Evolutionary conservation across 2,888 invertebrate species (phyloP).

Genomic region (Amiota communis): DNA sequence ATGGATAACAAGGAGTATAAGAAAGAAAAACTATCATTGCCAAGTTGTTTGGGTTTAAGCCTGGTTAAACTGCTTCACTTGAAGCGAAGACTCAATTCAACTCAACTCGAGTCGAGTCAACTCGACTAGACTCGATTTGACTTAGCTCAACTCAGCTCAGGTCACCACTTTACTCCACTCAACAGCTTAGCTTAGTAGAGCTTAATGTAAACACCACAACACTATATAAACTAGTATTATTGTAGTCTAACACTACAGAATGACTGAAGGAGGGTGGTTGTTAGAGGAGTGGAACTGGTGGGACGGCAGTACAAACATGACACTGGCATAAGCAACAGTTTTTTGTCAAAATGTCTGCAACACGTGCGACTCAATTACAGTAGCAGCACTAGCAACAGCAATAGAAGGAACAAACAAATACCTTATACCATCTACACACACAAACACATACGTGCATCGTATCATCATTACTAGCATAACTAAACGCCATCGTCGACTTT

Average conservation of each 20-base stretch:
- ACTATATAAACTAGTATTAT: background rate
- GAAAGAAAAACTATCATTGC: slow-evolving; percentile 8
- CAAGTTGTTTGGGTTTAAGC: slow-evolving; percentile 24
- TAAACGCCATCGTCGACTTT: background rate
- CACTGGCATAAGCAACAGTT: slow-evolving; percentile 50
- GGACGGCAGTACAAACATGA: slow-evolving; percentile 3
- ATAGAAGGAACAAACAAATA: background rate
- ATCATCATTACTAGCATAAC: too few species aligned
- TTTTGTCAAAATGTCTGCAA: slow-evolving; percentile 66
- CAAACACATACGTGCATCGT: too few species aligned
- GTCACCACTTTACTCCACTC: background rate
- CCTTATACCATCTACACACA: too few species aligned
- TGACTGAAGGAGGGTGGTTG: too few species aligned
- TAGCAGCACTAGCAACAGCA: background rate
- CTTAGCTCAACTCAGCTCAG: background rate
- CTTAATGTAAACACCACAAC: background rate
- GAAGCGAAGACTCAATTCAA: background rate
- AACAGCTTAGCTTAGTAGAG: background rate
- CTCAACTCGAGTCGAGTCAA: background rate
- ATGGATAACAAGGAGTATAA: background rate
- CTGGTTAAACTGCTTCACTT: slow-evolving; percentile 15
- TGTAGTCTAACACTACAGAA: too few species aligned
- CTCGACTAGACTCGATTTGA: background rate
- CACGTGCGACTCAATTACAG: slow-evolving; percentile 56
- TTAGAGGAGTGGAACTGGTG: background rate